Evolutionary conservation across 2,888 invertebrate species (phyloP).

Genomic region (Pterobdella sp.): DNA sequence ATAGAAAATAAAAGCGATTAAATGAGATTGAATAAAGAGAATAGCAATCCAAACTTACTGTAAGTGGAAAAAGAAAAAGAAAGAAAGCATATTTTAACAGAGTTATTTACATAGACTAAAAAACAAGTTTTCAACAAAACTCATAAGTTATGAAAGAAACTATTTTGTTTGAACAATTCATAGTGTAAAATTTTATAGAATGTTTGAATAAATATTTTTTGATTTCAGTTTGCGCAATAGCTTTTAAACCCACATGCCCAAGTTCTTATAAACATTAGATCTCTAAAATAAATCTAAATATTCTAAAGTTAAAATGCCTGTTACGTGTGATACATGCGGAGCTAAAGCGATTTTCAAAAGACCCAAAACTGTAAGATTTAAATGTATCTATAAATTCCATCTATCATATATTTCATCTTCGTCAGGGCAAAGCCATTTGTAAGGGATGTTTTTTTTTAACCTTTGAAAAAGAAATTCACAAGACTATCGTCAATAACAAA

Average conservation of each 20-base stretch:
- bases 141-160: too few relatives aligned
- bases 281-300: too few relatives aligned
- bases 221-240: too few relatives aligned
- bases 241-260: too few relatives aligned
- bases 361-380: conserved; percentile 48
- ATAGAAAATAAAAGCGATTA: neutral
- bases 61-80: conserved; percentile 17
- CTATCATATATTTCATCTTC: neutral
- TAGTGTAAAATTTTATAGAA: too few relatives aligned
- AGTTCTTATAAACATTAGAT: too few relatives aligned
- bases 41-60: neutral
- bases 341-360: conserved; percentile 47
- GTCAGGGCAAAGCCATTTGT: conserved; percentile 72
- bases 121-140: too few relatives aligned
- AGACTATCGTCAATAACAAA: conserved; percentile 71
- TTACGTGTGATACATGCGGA: conserved; percentile 6
- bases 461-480: conserved; percentile 89
- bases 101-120: neutral
- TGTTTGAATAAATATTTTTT: too few relatives aligned
- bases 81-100: neutral
- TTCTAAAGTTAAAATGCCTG: conserved; percentile 3
- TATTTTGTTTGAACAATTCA: too few relatives aligned
- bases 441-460: conserved; percentile 87
- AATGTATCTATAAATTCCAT: neutral
- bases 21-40: neutral